A percentile compares a stretch with the other conserved stretches of the same genome.
phyloP scores from a whole-genome alignment of 92 coral and sea anemone species.

The Parazoanthus darwini region DNA sequence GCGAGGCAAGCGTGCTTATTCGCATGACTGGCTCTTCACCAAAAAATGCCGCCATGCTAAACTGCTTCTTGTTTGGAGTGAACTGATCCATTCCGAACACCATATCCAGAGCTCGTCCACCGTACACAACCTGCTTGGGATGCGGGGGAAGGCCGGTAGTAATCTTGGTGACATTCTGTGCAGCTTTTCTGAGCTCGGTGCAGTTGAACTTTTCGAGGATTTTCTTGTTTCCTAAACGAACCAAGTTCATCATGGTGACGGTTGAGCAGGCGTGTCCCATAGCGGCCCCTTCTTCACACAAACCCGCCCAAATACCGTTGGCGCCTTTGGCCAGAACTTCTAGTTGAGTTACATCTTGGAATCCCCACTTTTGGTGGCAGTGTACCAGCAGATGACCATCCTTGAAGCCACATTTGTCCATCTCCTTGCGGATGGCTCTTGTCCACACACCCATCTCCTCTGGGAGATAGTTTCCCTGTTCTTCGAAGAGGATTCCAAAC shows the following conservation, averaged over 20 bases:
- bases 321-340: background rate
- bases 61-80: conserved; percentile 31
- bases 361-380: conserved; percentile 21
- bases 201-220: conserved; percentile 58
- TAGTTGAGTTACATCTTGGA: conserved; percentile 40
- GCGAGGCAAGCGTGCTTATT: conserved; percentile 65
- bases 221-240: conserved; percentile 58
- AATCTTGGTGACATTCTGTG: conserved; percentile 52
- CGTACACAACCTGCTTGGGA: conserved; percentile 43
- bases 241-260: conserved; percentile 51
- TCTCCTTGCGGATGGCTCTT: conserved; percentile 60
- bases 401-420: conserved; percentile 62
- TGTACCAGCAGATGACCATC: conserved; percentile 52
- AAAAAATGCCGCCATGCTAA: conserved; percentile 49
- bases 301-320: too few species aligned
- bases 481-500: conserved; percentile 55
- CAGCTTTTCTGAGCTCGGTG: conserved; percentile 51
- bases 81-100: conserved; percentile 58
- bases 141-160: conserved; percentile 65
- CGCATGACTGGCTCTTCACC: conserved; percentile 54
- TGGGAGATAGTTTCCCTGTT: conserved; percentile 69
- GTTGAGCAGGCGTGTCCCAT: conserved; percentile 32
- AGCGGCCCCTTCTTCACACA: conserved; percentile 37
- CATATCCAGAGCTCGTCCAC: conserved; percentile 59
- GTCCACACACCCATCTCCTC: conserved; percentile 78